Base-by-base conservation (phyloP, 2,113 vertebrate species). In the Gymnogyps californianus region DNA sequence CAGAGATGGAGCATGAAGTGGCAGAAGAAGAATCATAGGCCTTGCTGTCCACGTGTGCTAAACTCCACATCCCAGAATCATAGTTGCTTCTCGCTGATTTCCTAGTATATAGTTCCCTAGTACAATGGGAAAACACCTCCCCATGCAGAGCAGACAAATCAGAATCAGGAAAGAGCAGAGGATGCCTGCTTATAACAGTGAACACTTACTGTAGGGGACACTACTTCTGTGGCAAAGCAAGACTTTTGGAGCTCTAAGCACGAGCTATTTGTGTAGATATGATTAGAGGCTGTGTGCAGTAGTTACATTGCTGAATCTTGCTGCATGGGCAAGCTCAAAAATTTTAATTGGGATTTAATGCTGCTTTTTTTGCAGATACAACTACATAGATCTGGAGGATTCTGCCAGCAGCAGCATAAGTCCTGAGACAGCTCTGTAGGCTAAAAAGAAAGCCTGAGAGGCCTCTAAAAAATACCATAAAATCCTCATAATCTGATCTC, bases 341-440 rank as follows among this genome's bases (percentile, higher is more conserved):
- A 83, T 69, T 80, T 57, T 91, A 92, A 83, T 66, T 91, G 83
- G 69, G 70, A 91, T 92, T 97, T 93, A 96, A 89, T 79, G 34
- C 46, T 89, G 38, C 24, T 9, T 80, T 95, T 90, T 93, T 70
- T 84, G 24, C 47, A 91, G 47, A 64, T 89, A 64, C 15, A 81
- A 26, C 38, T 64, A 47, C 57, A 87, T 7, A 81, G 65, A 79
- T 92, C 17, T 71, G 70, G 54, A 92, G 74, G 44, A 87, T 92
- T 93, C 55, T 88, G 66, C 90, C 90, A 65, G 54, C 91, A 54
- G 74, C 87, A 94, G 49, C 24, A 26, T 34, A 80, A 62, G 75
- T 88, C 70, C 36, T 72, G 44, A 90, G 62, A 46, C 44, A 81
- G 52, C 65, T 89, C 64, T 89, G 61, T 38, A 89, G 72, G 47